Conservation (phyloP, 2,888 invertebrate genomes). For the Gastracanthus pulcherrimus region DNA sequence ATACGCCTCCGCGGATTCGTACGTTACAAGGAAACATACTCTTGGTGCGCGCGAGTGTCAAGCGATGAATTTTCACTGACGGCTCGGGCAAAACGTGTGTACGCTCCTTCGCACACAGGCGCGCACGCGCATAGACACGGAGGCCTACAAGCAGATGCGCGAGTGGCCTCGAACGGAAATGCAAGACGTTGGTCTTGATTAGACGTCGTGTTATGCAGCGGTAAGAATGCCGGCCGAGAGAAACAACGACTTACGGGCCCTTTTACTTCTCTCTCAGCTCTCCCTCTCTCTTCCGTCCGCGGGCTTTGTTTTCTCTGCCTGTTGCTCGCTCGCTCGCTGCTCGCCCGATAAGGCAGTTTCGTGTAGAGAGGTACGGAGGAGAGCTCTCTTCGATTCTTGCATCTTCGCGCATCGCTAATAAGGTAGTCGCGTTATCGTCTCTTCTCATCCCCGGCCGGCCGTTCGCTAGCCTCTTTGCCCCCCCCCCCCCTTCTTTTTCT, state of each 20-base stretch:
- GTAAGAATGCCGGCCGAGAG: constrained; percentile 43
- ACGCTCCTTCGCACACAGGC: background rate
- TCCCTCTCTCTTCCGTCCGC: constrained; percentile 15
- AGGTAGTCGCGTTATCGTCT: constrained; percentile 54
- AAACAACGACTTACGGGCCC: constrained; percentile 46
- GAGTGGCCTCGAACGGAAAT: constrained; percentile 33
- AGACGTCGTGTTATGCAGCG: constrained; percentile 52
- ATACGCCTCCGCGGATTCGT: constrained; percentile 8
- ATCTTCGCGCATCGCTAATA: constrained; percentile 64
- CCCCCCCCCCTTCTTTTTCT: background rate
- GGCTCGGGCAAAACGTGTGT: background rate
- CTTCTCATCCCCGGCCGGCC: constrained; percentile 48
- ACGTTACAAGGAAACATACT: too few relatives aligned
- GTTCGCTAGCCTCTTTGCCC: background rate
- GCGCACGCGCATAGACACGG: background rate
- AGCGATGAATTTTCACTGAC: constrained; percentile 44
- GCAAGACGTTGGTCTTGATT: constrained; percentile 50
- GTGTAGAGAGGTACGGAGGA: constrained; percentile 42
- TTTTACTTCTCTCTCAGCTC: constrained; percentile 15
- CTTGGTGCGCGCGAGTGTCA: constrained; percentile 6
- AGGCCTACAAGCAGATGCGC: background rate
- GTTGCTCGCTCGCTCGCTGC: constrained; percentile 47
- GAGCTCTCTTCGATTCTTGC: constrained; percentile 44
- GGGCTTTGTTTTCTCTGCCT: constrained; percentile 36
- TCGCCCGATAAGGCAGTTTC: constrained; percentile 61